phyloP scores from a whole-genome alignment of 1,140 invertebrate species.

The Steinernema khuongi region DNA sequence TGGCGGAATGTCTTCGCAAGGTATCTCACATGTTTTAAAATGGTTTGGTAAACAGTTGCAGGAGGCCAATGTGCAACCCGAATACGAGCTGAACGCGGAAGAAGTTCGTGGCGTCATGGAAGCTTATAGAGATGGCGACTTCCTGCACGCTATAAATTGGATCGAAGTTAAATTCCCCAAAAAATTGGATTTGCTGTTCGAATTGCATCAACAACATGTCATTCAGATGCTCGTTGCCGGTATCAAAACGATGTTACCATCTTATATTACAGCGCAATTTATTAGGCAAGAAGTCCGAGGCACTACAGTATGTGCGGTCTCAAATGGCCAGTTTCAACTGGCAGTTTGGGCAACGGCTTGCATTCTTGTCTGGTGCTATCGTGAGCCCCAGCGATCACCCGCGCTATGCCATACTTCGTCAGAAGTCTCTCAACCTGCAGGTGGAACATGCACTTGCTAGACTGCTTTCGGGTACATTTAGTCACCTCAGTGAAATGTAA shows the following conservation, averaged over 20 bases:
- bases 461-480: background rate
- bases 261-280: background rate
- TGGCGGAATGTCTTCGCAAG: conserved; percentile 50
- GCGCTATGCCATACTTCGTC: conserved; percentile 30
- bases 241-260: conserved; percentile 21
- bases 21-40: conserved; percentile 28
- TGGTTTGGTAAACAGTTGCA: conserved; percentile 32
- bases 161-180: conserved; percentile 35
- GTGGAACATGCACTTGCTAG: background rate
- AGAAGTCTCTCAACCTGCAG: background rate
- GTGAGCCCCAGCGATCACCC: conserved; percentile 28
- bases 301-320: background rate
- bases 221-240: conserved; percentile 36
- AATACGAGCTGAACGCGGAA: background rate
- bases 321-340: conserved; percentile 20
- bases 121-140: conserved; percentile 35
- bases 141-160: conserved; percentile 45
- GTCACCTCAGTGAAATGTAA: background rate
- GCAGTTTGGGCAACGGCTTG: conserved; percentile 3
- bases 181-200: conserved; percentile 39
- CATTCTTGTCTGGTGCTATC: conserved; percentile 32
- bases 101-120: conserved; percentile 38
- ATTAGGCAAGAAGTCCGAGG: conserved; percentile 20
- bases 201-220: conserved; percentile 45
- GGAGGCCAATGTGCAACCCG: conserved; percentile 30